Evolutionary conservation across 2,113 vertebrate species (phyloP), one percentile per base, ranked within the genome.

Genomic region (Eonycteris spelaea): DNA sequence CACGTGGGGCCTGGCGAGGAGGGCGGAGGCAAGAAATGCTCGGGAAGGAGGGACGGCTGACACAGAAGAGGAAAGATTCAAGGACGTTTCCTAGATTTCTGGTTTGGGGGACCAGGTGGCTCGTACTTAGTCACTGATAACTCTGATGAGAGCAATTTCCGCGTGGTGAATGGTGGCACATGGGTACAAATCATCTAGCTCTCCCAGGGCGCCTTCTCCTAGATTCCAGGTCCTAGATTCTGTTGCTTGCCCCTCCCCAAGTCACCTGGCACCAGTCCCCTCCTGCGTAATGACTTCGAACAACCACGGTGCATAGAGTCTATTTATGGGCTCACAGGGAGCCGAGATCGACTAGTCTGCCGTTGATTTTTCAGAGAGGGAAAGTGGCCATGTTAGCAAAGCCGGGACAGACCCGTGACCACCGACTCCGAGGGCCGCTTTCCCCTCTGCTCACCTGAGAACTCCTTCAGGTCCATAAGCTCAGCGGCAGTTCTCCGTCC

Each of bases 41-140:
- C 22, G 12, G 59, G 26, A 21, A 28, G 1, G 1, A 21, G 7
- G 28, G 40, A 3, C 6, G 3, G 0, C 0, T 1, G 16, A 0
- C 3, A 30, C n/a, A 40, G 48, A 3, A 38, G 45, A 28, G 77
- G 77, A 43, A 2, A 40, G 55, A 2, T 0, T 28, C 21, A 5
- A 11, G 19, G 35, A 9, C 2, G 22, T 15, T 2, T 14, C 53
- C 6, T 10, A 4, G 38, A 7, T 5, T 30, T 57, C 40, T 35
- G 4, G 38, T 2, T 2, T 19, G 15, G 30, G 68, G 65, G 0
- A 4, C 35, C 12, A 3, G 53, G 15, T 28, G 38, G 28, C 63
- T 15, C 5, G 3, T 16, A 11, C 6, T 18, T 0, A 33, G 30
- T 33, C 10, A 1, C 0, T 35, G 74, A 43, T 3, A 15, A 43